These are phyloP conservation scores for Trachymyrmex septentrionalis DNA, from an alignment of 1,140 invertebrate genomes.

Conservation along the genomic window DNA sequence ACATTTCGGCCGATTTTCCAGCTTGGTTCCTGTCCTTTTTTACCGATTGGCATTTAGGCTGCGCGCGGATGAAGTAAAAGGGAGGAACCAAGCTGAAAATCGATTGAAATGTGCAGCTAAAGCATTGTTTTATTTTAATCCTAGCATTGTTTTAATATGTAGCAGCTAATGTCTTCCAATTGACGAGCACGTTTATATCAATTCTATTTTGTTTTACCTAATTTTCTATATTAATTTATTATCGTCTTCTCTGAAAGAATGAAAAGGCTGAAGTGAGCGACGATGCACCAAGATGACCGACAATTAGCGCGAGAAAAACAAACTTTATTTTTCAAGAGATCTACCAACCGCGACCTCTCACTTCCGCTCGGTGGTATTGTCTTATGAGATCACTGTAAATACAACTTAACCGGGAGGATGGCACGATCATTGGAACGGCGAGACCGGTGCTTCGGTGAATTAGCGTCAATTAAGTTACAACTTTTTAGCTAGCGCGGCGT, in stretches of 20 bases:
- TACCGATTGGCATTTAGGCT: no score
- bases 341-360: conserved; percentile 69
- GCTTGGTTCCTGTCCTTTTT: no score
- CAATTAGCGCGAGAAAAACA: conserved; percentile 36
- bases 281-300: background rate
- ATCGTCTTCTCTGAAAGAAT: background rate
- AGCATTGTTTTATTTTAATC: background rate
- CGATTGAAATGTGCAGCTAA: no score
- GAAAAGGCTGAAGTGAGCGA: background rate
- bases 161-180: background rate
- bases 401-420: conserved; percentile 53
- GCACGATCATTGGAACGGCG: conserved; percentile 24
- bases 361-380: conserved; percentile 68
- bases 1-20: no score
- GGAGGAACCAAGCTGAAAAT: no score
- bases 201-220: background rate
- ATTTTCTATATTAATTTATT: background rate
- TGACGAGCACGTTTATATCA: background rate
- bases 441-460: conserved; percentile 74
- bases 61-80: no score
- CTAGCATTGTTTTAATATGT: background rate
- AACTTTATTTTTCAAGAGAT: conserved; percentile 11
- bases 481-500: conserved; percentile 66
- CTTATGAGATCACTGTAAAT: conserved; percentile 66
- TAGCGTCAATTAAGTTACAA: conserved; percentile 77